Percentiles rank a stretch among this genome's conserved stretches.
Conservation (phyloP, 2,888 invertebrate genomes). For the Brachynemurus nebulosus region DNA sequence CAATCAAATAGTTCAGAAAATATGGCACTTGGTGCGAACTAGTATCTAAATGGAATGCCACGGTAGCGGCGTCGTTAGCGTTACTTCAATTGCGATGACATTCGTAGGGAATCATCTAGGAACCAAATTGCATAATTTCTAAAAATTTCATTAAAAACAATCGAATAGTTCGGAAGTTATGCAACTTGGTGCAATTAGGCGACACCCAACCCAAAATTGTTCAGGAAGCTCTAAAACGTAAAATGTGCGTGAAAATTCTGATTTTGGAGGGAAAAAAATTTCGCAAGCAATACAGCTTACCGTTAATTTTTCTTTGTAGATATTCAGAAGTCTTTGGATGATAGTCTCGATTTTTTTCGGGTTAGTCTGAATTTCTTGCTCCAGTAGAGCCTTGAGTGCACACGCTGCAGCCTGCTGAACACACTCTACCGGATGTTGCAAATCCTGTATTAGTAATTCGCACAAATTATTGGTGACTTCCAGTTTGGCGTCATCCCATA, state of each 20-base stretch:
- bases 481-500: conserved; percentile 47
- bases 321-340: conserved; percentile 48
- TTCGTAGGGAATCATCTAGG: too few relatives aligned
- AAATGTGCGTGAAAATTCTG: background rate
- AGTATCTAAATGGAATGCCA: too few relatives aligned
- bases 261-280: conserved; percentile 3
- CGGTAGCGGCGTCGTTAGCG: too few relatives aligned
- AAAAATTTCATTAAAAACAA: too few relatives aligned
- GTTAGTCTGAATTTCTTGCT: conserved; percentile 28
- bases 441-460: conserved; percentile 47
- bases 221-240: too few relatives aligned
- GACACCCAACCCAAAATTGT: too few relatives aligned
- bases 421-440: conserved; percentile 67
- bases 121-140: too few relatives aligned
- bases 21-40: too few relatives aligned
- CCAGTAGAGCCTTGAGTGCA: conserved; percentile 58
- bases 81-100: too few relatives aligned
- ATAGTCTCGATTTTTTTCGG: conserved; percentile 38
- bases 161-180: too few relatives aligned
- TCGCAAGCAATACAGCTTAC: conserved; percentile 36
- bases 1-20: too few relatives aligned
- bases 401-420: conserved; percentile 72
- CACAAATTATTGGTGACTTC: conserved; percentile 36
- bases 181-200: too few relatives aligned
- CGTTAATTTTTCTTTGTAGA: conserved; percentile 63